Evolutionary conservation across 53 echinoderm and acorn worm genomes (phyloP).

Genomic region (Paracentrotus lividus): DNA sequence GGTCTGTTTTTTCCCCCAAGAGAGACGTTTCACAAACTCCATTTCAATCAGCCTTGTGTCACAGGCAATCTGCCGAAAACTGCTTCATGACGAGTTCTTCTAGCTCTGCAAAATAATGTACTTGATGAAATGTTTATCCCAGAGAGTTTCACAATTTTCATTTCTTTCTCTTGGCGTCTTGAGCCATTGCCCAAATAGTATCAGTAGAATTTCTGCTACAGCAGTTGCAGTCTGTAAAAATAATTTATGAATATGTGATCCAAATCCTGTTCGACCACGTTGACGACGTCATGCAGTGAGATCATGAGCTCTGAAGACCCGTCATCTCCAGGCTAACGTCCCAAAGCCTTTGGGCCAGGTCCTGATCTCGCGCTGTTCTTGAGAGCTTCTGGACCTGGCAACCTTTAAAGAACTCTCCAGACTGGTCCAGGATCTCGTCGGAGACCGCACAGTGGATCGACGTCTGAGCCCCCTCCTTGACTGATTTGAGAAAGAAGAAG

Average conservation of each 20-base stretch:
- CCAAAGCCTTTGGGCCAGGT: slow-evolving; percentile 80
- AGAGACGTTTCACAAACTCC: too few species aligned
- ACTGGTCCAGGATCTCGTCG: slow-evolving; percentile 74
- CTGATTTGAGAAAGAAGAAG: slow-evolving; percentile 85
- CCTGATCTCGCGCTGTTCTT: slow-evolving; percentile 80
- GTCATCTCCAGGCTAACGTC: slow-evolving; percentile 88
- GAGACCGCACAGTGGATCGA: slow-evolving; percentile 94
- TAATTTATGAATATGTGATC: not conserved
- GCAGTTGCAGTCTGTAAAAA: not conserved
- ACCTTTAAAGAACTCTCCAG: slow-evolving; percentile 93
- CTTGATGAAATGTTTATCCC: too few species aligned
- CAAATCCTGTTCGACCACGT: not conserved
- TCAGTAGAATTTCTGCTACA: not conserved
- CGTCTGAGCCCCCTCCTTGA: slow-evolving; percentile 87
- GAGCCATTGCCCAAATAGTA: not conserved
- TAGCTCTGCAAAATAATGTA: too few species aligned
- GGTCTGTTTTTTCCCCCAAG: too few species aligned
- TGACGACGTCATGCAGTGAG: not conserved
- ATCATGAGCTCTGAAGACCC: slow-evolving; percentile 64
- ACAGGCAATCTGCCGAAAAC: too few species aligned
- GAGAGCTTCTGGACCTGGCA: slow-evolving; percentile 85
- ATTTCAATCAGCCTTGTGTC: not conserved
- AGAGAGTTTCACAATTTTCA: not conserved
- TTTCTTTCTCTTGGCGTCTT: not conserved
- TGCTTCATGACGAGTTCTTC: too few species aligned